Evolutionary conservation across 2,113 vertebrate species (phyloP).

Genomic region (Lepisosteus osseus): DNA sequence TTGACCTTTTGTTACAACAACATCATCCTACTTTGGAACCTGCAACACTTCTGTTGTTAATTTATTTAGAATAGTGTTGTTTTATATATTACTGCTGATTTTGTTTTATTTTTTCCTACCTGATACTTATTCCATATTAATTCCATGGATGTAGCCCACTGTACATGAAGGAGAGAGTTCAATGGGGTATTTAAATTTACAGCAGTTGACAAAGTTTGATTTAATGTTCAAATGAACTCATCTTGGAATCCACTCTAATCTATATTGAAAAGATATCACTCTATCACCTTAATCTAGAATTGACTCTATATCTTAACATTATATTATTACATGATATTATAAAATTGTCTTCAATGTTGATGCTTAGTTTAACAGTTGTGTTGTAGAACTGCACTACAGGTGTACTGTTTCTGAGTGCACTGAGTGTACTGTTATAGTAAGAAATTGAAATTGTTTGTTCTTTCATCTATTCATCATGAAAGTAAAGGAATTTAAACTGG

Average conservation of each 20-base stretch:
- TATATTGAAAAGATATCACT: constrained; percentile 48
- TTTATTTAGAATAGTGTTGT: no score
- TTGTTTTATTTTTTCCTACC: no score
- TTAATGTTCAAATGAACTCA: constrained; percentile 63
- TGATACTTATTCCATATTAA: no score
- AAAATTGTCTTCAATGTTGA: constrained; percentile 58
- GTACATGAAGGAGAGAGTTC: no score
- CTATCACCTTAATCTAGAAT: constrained; percentile 40
- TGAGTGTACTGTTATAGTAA: constrained; percentile 39
- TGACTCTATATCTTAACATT: constrained; percentile 3
- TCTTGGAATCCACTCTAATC: constrained; percentile 48
- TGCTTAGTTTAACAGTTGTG: constrained; percentile 71
- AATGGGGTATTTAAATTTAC: constrained; percentile 1
- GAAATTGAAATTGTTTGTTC: constrained; percentile 69
- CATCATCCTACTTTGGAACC: no score
- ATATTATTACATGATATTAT: background rate
- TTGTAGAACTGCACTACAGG: constrained; percentile 62
- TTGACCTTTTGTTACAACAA: no score
- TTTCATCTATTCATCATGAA: constrained; percentile 72
- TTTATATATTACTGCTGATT: no score
- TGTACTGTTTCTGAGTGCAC: constrained; percentile 47
- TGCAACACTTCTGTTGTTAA: no score
- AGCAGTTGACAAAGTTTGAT: constrained; percentile 43
- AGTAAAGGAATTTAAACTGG: constrained; percentile 65
- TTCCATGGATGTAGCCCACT: no score